A percentile compares a stretch with the other conserved stretches of the same genome.
phyloP scores from a whole-genome alignment of 2,797 vertebrate genomes.

The Tokudaia tokunoshimensis region DNA sequence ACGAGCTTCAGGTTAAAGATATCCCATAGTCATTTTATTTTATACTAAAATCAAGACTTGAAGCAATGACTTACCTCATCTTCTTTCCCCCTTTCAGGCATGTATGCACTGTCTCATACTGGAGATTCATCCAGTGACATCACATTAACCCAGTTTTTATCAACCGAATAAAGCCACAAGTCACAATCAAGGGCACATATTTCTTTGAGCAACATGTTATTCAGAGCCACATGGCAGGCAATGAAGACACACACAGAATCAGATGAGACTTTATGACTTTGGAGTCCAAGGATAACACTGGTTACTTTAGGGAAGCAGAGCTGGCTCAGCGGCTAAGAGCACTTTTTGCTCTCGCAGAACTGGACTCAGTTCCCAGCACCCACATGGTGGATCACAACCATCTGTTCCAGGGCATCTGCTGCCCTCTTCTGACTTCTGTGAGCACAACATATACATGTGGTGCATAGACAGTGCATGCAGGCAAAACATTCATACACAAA shows the following conservation, averaged over 20 bases:
- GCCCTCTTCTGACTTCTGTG: not conserved
- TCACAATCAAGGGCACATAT: not conserved
- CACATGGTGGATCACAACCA: too few relatives aligned
- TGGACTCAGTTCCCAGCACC: not conserved
- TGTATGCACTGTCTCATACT: constrained; percentile 59
- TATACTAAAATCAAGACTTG: not conserved
- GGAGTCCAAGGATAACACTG: constrained; percentile 28
- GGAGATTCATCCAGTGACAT: constrained; percentile 54
- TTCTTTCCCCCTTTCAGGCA: constrained; percentile 56
- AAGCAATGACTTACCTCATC: constrained; percentile 16
- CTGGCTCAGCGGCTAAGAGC: not conserved
- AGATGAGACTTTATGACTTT: constrained; percentile 47
- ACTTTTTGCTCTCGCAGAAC: not conserved
- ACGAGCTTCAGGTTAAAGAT: not conserved
- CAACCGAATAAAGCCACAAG: constrained; percentile 59
- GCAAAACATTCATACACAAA: not conserved
- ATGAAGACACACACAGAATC: not conserved
- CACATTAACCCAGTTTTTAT: constrained; percentile 78
- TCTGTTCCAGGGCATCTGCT: too few relatives aligned
- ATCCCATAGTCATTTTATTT: not conserved
- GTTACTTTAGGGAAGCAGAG: not conserved
- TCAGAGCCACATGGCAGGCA: constrained; percentile 56
- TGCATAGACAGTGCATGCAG: too few relatives aligned
- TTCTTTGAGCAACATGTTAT: constrained; percentile 35
- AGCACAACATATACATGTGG: not conserved